phyloP scores from a whole-genome alignment of 2,888 invertebrate species.

The Odontocerum albicorne region DNA sequence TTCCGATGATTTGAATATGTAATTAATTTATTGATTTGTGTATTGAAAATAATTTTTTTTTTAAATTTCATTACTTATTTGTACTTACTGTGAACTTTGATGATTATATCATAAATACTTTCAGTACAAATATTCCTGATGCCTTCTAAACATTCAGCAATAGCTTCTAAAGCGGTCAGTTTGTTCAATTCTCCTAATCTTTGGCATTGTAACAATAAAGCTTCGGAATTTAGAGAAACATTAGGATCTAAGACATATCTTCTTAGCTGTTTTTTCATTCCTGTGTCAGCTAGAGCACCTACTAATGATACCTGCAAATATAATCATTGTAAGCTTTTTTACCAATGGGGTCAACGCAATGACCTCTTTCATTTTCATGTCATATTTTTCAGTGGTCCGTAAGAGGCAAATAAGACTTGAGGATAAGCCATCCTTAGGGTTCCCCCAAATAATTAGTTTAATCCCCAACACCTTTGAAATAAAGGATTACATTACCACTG shows the following conservation, averaged over 20 bases:
- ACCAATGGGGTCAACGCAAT: too few species aligned
- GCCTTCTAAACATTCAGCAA: constrained; percentile 47
- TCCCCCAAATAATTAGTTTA: too few species aligned
- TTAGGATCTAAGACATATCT: constrained; percentile 56
- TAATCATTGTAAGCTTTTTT: too few species aligned
- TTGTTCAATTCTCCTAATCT: constrained; percentile 50
- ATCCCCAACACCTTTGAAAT: too few species aligned
- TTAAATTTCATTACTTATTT: constrained; percentile 9
- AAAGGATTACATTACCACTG: too few species aligned
- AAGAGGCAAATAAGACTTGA: too few species aligned
- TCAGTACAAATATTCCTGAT: constrained; percentile 46
- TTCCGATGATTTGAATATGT: too few species aligned
- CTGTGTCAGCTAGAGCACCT: constrained; percentile 58
- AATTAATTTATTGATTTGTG: too few species aligned
- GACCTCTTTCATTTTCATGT: too few species aligned
- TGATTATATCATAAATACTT: constrained; percentile 51
- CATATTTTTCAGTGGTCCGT: too few species aligned
- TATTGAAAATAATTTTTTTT: too few species aligned
- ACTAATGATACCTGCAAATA: constrained; percentile 50
- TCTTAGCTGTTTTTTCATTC: constrained; percentile 53
- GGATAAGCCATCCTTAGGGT: too few species aligned
- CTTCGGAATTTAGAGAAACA: constrained; percentile 55
- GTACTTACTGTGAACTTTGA: constrained; percentile 57
- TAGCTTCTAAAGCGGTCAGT: constrained; percentile 43
- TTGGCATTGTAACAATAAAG: constrained; percentile 56